Base-by-base conservation (phyloP, 2,888 invertebrate genomes). In the Dolomedes plantarius region DNA sequence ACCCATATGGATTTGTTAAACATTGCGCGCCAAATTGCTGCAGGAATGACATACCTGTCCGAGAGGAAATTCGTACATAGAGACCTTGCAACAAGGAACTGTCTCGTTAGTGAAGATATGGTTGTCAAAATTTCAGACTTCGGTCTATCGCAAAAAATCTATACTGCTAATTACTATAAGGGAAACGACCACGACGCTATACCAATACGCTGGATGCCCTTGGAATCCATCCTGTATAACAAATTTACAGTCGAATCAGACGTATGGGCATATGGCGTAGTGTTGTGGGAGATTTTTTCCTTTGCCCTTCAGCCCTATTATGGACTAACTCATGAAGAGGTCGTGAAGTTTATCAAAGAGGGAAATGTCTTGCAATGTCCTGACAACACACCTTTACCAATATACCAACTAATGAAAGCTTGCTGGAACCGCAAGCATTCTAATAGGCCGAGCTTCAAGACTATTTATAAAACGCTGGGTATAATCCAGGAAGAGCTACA, bases 221-320 rank as follows among this genome's bases (percentile, higher is more conserved):
- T 98, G 87, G 98, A 98, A 92, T 96, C 98, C 92, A 98, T 98
- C 91, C 93, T 98, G 76, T 98, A 97, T 91, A 98, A 98, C 92
- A 97, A 97, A 91, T 98, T 98, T 92, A 98, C 98, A 9, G 94
- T 96, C 87, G 97, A 98, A 91, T 97, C 98, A 11, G 98, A 98
- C 92, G 97, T 98, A 0, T 98, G 98, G 98, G 98, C 98, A 16
- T 98, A 96, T 92, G 98, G 98, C 72, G 97, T 98, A n/a, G 96
- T 97, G 90, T 93, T 98, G 69, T 98, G 98, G 98, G 98, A 98
- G 92, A 96, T 98, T 90, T 98, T 98, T 92, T 96, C 97, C 68
- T 98, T 97, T 92, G 98, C 98, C 29, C 93, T 98, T 88, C 98
- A 98, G 91, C 98, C 98, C 3, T 98, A 98, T 91, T 98, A 97